Percentiles rank a stretch among this genome's conserved stretches.
Evolutionary conservation across 1,140 invertebrate species (phyloP).

Genomic region (Cherax destructor): DNA sequence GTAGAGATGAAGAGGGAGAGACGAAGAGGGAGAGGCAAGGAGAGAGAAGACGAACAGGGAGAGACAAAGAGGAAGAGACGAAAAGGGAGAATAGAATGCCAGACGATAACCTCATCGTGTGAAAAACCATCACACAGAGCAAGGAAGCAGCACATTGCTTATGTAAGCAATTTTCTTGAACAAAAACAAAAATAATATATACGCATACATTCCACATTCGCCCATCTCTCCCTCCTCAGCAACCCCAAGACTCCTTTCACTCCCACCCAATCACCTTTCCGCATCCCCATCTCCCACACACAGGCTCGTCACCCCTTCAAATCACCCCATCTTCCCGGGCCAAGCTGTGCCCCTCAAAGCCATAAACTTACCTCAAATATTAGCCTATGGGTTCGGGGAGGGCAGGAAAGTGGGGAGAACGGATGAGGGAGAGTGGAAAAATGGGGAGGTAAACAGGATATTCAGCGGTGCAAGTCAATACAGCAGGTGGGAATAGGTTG

Average conservation of each 20-base stretch:
- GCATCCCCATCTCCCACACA: neutral
- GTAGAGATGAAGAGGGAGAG: too few relatives aligned
- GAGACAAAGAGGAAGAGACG: neutral
- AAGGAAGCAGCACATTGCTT: too few relatives aligned
- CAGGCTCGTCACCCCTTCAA: neutral
- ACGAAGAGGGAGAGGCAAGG: too few relatives aligned
- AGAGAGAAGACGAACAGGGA: neutral
- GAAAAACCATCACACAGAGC: too few relatives aligned
- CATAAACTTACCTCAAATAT: conserved; percentile 28
- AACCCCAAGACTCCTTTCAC: neutral
- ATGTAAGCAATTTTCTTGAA: too few relatives aligned
- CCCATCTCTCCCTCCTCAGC: too few relatives aligned
- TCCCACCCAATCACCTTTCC: neutral
- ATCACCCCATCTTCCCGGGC: neutral
- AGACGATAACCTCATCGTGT: too few relatives aligned
- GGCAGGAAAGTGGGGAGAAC: neutral
- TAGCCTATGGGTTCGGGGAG: neutral
- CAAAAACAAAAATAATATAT: too few relatives aligned
- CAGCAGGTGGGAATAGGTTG: neutral
- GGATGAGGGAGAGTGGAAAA: conserved; percentile 11
- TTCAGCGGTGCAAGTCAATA: neutral
- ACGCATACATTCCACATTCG: too few relatives aligned
- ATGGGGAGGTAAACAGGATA: conserved; percentile 22
- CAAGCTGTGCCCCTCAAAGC: neutral
- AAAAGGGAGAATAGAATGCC: neutral